Evolutionary conservation across 1,140 invertebrate species (phyloP).

Genomic region (Bombus polaris): DNA sequence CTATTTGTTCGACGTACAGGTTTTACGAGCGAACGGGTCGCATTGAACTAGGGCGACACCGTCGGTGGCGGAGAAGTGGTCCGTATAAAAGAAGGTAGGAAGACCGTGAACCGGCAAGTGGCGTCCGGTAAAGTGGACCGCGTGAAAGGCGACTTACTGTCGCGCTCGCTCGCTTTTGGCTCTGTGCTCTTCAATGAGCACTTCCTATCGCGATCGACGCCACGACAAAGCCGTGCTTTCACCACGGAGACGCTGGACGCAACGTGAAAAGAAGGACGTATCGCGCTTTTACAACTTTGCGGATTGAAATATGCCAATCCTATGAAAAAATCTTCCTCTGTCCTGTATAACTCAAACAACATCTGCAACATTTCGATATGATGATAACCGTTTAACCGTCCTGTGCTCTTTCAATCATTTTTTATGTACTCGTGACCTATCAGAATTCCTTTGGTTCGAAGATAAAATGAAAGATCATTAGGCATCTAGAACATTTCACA

Average conservation of each 20-base stretch:
- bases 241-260: not conserved
- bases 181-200: not conserved
- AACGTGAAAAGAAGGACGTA: not conserved
- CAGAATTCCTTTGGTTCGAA: not conserved
- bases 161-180: conserved; percentile 29
- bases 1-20: conserved; percentile 33
- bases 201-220: conserved; percentile 43
- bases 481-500: no score
- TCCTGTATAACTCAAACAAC: not conserved
- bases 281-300: not conserved
- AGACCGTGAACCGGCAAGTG: conserved; percentile 37
- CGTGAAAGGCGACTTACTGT: conserved; percentile 40
- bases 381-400: not conserved
- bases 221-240: conserved; percentile 27
- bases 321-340: not conserved
- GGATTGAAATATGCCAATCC: not conserved
- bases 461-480: not conserved
- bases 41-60: conserved; percentile 13
- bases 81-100: conserved; percentile 34
- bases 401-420: no score
- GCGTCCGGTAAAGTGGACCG: conserved; percentile 42
- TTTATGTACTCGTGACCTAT: no score
- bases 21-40: conserved; percentile 36
- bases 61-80: conserved; percentile 23
- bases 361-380: not conserved